phyloP scores from a whole-genome alignment of 1,140 invertebrate genomes.

The Adelges cooleyi region DNA sequence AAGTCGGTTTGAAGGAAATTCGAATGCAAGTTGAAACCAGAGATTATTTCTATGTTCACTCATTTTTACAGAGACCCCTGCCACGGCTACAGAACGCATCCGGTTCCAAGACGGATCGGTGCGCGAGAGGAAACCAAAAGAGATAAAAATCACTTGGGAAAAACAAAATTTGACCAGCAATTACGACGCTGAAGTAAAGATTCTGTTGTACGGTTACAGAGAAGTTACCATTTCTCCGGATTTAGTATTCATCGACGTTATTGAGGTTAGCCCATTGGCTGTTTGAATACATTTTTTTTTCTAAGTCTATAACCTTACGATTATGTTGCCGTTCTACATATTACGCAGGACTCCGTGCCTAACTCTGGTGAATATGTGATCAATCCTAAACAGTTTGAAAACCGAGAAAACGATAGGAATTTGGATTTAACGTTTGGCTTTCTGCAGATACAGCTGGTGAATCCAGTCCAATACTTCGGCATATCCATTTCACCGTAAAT shows the following conservation, averaged over 20 bases:
- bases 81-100: slow-evolving; percentile 69
- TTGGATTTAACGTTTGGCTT: slow-evolving; percentile 75
- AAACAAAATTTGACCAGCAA: slow-evolving; percentile 73
- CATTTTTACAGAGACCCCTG: slow-evolving; percentile 60
- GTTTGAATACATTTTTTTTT: not conserved
- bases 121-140: slow-evolving; percentile 55
- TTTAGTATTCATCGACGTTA: slow-evolving; percentile 48
- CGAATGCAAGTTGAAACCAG: too few relatives aligned
- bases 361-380: slow-evolving; percentile 58
- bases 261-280: slow-evolving; percentile 38
- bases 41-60: too few relatives aligned
- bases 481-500: slow-evolving; percentile 69
- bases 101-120: slow-evolving; percentile 62
- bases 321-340: slow-evolving; percentile 36
- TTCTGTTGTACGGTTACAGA: slow-evolving; percentile 76
- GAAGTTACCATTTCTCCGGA: slow-evolving; percentile 64
- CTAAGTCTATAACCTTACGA: not conserved
- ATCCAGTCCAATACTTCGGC: slow-evolving; percentile 55
- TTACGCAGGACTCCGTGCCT: slow-evolving; percentile 42
- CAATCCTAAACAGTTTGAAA: slow-evolving; percentile 52
- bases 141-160: slow-evolving; percentile 70
- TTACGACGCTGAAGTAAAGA: slow-evolving; percentile 56
- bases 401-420: slow-evolving; percentile 52
- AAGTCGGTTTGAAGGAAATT: slow-evolving; percentile 38
- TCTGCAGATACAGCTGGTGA: slow-evolving; percentile 77